Base-by-base conservation (phyloP, 2,797 vertebrate genomes). In the Megaceryle alcyon region DNA sequence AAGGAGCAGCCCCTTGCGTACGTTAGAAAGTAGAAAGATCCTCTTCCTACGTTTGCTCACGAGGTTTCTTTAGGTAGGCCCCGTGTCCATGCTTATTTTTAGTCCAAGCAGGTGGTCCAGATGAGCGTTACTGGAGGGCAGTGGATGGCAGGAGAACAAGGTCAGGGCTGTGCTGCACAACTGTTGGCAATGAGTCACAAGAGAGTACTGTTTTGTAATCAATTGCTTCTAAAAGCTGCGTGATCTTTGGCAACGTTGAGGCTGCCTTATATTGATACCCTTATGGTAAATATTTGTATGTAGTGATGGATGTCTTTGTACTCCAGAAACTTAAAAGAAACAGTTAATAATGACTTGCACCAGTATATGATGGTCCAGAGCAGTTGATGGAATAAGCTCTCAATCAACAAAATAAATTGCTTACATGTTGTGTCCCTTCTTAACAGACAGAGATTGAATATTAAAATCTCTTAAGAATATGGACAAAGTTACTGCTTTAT, bases 1-100 rank as follows among this genome's bases (percentile, higher is more conserved):
- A 20, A 44, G 37, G 19, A 76, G 14, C 28, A n/a, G 28, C 41
- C 14, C 26, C 19, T 29, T 12, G 11, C 25, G 29, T 41, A 20
- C 21, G 1, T 46, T 63, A 18, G 41, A 51, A 59, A 69, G 28
- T 25, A 43, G 22, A 26, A 76, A 5, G 18, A 43, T 43, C 9
- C 2, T 48, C 22, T 33, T 49, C 35, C 43, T 59, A 0, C 3
- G 0, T 29, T 77, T 31, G 21, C 13, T 54, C 41, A 3, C 9
- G 4, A 10, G 33, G 43, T 23, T 49, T 37, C 16, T 83, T 69
- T 51, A 28, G 28, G 3, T 10, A 9, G 39, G 23, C 39, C 26
- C 11, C 7, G 12, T 14, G 8, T 64, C 57, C 7, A 0, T 35
- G 70, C 33, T 88, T 88, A 9, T 57, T 79, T 72, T 77, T 79